Conservation (phyloP, 2,888 invertebrate genomes). For the Drosophila tripunctata region DNA sequence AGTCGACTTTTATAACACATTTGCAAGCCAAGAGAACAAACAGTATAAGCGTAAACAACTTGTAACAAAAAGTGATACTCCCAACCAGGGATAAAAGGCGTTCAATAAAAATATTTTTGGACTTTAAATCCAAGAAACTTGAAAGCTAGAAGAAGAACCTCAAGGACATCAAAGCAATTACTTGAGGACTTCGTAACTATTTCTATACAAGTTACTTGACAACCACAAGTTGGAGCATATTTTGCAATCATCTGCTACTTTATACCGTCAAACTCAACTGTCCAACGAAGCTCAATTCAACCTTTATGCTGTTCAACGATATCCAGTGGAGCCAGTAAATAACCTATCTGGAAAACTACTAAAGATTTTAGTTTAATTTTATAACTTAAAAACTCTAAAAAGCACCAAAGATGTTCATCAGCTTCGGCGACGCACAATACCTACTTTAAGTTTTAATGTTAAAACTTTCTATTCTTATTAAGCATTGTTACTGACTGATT, state of each 20-base stretch:
- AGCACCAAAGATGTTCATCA: neutral
- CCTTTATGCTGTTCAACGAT: constrained; percentile 13
- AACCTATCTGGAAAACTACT: constrained; percentile 58
- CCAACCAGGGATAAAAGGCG: neutral
- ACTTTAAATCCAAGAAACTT: neutral
- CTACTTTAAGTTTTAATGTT: constrained; percentile 1
- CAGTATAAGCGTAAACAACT: neutral
- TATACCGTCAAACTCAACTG: constrained; percentile 4
- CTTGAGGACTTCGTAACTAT: neutral
- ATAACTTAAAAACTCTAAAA: neutral
- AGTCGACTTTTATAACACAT: constrained; percentile 27
- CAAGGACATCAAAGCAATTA: neutral
- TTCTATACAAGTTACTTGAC: neutral
- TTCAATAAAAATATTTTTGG: neutral
- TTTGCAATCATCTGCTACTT: neutral
- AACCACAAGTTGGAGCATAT: constrained; percentile 44
- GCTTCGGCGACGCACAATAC: neutral
- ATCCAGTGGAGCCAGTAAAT: constrained; percentile 54
- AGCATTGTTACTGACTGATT: neutral
- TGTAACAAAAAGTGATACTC: neutral
- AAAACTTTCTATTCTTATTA: too few species aligned
- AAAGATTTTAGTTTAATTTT: constrained; percentile 56
- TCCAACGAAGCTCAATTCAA: neutral
- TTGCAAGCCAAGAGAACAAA: constrained; percentile 23
- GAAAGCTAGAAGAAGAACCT: neutral